These are phyloP conservation scores for Elaphurus davidianus DNA, from an alignment of 2,113 vertebrate species.

Conservation along the genomic window DNA sequence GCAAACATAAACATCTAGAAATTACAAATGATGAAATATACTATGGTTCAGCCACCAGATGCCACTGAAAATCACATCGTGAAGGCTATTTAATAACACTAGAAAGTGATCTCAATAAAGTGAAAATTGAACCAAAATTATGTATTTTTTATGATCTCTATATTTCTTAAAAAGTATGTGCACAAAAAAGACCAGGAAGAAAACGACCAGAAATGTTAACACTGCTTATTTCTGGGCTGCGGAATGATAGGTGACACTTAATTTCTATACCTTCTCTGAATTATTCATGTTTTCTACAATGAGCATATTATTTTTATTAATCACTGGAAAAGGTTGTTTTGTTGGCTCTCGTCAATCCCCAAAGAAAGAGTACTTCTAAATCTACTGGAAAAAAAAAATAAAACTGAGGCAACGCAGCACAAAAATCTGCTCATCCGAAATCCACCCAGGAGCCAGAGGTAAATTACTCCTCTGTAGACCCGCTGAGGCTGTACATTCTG, in stretches of 20 bases:
- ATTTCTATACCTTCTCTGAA: conserved; percentile 20
- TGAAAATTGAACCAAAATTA: background rate
- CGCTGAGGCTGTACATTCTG: background rate
- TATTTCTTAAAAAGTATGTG: background rate
- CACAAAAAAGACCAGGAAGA: conserved; percentile 1
- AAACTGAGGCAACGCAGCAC: background rate
- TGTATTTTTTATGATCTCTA: background rate
- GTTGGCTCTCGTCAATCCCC: background rate
- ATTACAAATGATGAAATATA: background rate
- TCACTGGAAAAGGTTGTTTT: background rate
- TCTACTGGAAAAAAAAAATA: background rate
- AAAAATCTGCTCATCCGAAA: background rate
- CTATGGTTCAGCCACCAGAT: background rate
- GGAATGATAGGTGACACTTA: background rate
- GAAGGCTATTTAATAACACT: conserved; percentile 1
- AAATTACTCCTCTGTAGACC: background rate
- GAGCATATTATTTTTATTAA: background rate
- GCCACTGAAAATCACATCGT: background rate
- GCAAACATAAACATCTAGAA: conserved; percentile 19
- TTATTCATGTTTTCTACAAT: background rate
- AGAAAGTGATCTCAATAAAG: conserved; percentile 1
- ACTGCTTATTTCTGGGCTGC: background rate
- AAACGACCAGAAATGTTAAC: background rate
- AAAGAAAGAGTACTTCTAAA: background rate
- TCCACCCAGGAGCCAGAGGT: background rate